Evolutionary conservation across 2,113 vertebrate genomes (phyloP).

Genomic region (Chaetodon auriga): DNA sequence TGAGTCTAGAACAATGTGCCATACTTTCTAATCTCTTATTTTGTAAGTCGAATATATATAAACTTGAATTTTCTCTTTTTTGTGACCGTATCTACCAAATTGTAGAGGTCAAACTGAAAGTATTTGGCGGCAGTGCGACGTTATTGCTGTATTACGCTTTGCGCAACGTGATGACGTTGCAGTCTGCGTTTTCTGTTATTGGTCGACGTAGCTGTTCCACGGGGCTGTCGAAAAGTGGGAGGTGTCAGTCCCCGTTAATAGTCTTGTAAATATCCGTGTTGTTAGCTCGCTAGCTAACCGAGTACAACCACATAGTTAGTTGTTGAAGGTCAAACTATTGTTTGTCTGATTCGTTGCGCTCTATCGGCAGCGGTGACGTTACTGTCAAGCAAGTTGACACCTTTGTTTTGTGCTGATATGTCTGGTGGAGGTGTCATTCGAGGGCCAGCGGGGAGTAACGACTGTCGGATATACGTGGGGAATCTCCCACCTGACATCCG

Average conservation of each 20-base stretch:
- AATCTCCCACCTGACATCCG: slow-evolving; percentile 92
- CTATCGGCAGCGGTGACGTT: not conserved
- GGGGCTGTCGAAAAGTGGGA: not conserved
- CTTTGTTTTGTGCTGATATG: slow-evolving; percentile 77
- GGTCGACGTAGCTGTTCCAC: not conserved
- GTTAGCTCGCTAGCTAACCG: not conserved
- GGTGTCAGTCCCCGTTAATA: not conserved
- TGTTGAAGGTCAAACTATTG: not conserved
- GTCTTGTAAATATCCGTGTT: not conserved
- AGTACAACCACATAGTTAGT: not conserved
- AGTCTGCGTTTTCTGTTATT: not conserved
- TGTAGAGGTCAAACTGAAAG: too few relatives aligned
- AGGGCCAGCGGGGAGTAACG: slow-evolving; percentile 95
- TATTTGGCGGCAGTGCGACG: too few relatives aligned
- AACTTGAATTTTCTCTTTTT: too few relatives aligned
- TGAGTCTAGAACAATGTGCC: not conserved
- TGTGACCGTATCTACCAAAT: too few relatives aligned
- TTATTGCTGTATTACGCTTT: too few relatives aligned
- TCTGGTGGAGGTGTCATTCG: slow-evolving; percentile 92
- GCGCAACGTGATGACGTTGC: not conserved
- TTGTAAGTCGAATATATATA: not conserved
- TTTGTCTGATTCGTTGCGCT: not conserved
- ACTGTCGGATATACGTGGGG: slow-evolving; percentile 93
- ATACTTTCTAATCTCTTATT: not conserved
- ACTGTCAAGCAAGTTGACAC: not conserved